phyloP scores from a whole-genome alignment of 2,797 vertebrate species.

The Telmatherina bonti region DNA sequence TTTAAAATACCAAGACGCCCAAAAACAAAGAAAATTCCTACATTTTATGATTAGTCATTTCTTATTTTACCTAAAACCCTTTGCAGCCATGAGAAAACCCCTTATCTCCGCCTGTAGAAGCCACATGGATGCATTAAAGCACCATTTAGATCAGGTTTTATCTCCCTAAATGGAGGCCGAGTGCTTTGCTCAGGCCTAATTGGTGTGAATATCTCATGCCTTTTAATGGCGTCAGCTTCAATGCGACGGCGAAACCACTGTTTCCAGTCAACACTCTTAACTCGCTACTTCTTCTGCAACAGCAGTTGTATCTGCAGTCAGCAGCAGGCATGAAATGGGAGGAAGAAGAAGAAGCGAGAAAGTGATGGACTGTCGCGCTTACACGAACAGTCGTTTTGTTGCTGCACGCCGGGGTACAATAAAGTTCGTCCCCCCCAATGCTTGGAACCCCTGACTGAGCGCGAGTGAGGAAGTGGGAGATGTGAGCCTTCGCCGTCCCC shows the following conservation, averaged over 20 bases:
- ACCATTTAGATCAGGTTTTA: not conserved
- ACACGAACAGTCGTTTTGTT: slow-evolving; percentile 67
- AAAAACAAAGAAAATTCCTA: not conserved
- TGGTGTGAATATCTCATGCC: slow-evolving; percentile 26
- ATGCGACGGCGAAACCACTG: slow-evolving; percentile 31
- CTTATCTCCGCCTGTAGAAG: not conserved
- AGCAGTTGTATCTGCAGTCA: slow-evolving; percentile 49
- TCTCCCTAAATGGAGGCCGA: not conserved
- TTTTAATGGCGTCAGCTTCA: slow-evolving; percentile 19
- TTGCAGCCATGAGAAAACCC: not conserved
- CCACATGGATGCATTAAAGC: not conserved
- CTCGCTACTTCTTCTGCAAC: slow-evolving; percentile 37
- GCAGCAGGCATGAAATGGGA: slow-evolving; percentile 47
- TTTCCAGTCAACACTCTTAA: slow-evolving; percentile 40
- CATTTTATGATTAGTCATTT: too few species aligned
- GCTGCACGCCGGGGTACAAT: slow-evolving; percentile 50
- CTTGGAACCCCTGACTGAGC: slow-evolving; percentile 54
- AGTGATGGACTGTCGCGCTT: slow-evolving; percentile 57
- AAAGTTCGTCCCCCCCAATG: slow-evolving; percentile 46
- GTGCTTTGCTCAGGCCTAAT: slow-evolving; percentile 21
- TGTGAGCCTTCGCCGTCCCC: slow-evolving; percentile 51
- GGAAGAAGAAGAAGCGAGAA: slow-evolving; percentile 31
- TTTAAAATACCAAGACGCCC: not conserved
- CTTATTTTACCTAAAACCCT: not conserved
- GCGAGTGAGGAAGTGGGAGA: slow-evolving; percentile 49